Base-by-base conservation (phyloP, 2,888 invertebrate genomes). In the Copidosoma aretas region DNA sequence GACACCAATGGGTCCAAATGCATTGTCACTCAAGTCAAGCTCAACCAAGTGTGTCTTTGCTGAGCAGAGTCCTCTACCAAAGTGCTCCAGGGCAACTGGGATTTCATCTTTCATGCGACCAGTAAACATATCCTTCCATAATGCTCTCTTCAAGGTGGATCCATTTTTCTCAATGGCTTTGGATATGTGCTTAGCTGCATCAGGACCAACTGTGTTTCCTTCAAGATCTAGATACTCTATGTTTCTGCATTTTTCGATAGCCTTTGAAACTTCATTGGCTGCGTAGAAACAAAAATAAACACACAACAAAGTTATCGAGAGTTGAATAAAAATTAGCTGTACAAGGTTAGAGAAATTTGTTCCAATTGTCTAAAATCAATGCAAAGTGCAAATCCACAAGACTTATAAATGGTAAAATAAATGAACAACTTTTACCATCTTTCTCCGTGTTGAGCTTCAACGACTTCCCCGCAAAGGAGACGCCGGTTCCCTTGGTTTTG, bases 81-180 rank as follows among this genome's bases (percentile, higher is more conserved):
- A 86, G 68, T 87, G 87, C 80, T 89, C 86, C 82, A 99, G 83
- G 10, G 98, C 96, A 52, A 90, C 88, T 0, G 98, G 98, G 79
- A 99, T 98, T 86, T 99, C 98, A 0, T 92, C 89, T 84, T 97
- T 98, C 85, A 95, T 89, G 60, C 99, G 87, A 0, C 98, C 94
- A 0, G 98, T 98, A 82, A 99, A 99, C 89, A 99, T 91, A 80
- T 99, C 98, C 70, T 95, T 96, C 93, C 97, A 98, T 64, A 93
- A 84, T 0, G 97, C 97, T 74, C 88, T 84, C 79, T 91, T 89
- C 73, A 91, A 87, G 72, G 94, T 88, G 80, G 93, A 91, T 0
- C 92, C 91, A 76, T 94, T 93, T 21, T 86, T 87, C 75, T 91
- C 90, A 54, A 98, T 84, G 0, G 93, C 91, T 78, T 91, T 89